phyloP scores from a whole-genome alignment of 2,113 vertebrate species.

The Plecotus auritus region DNA sequence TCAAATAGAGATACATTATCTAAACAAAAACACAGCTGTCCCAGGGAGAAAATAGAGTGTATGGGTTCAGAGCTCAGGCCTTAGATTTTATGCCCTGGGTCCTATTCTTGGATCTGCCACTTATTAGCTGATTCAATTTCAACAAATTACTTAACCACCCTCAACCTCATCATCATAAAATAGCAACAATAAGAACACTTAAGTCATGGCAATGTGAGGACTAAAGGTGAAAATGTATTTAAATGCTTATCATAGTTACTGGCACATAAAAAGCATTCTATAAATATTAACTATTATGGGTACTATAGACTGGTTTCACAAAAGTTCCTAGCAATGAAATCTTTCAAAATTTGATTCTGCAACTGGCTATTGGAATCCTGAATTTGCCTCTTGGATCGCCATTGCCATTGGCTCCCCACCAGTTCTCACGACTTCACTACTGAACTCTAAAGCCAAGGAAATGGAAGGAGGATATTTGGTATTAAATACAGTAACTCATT shows the following conservation, averaged over 20 bases:
- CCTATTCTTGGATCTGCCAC: neutral
- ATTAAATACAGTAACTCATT: neutral
- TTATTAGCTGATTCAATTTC: neutral
- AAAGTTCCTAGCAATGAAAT: conserved; percentile 5
- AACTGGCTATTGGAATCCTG: neutral
- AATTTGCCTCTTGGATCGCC: neutral
- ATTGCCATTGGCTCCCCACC: neutral
- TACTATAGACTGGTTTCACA: neutral
- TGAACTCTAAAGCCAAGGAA: neutral
- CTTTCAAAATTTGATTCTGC: neutral
- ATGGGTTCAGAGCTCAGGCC: neutral
- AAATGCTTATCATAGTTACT: neutral
- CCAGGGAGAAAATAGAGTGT: neutral
- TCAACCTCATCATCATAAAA: neutral
- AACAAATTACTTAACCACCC: neutral
- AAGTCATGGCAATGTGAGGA: neutral
- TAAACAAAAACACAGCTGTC: neutral
- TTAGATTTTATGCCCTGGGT: neutral
- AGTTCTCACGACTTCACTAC: neutral
- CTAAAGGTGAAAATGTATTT: neutral
- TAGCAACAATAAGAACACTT: neutral
- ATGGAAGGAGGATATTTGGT: neutral
- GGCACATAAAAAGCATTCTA: neutral
- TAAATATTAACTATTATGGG: neutral
- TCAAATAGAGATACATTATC: neutral